phyloP scores from a whole-genome alignment of 2,113 vertebrate species.

The Fulmarus glacialis region DNA sequence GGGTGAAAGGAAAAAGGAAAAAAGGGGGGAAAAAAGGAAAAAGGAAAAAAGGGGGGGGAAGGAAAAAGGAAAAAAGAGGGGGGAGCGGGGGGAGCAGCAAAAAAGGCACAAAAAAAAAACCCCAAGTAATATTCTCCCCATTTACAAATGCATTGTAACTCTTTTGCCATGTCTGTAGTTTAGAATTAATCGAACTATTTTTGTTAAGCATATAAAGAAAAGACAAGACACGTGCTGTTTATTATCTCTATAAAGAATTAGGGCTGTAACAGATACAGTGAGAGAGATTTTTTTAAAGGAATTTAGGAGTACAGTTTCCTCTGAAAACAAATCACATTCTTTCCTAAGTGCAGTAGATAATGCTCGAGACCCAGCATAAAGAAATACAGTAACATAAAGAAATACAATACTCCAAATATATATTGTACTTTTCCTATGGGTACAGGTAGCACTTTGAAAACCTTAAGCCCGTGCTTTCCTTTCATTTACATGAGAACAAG shows the following conservation, averaged over 20 bases:
- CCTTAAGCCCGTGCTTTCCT: neutral
- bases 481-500: neutral
- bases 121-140: neutral
- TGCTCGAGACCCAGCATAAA: neutral
- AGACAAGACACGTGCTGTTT: neutral
- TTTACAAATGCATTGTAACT: neutral
- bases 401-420: neutral
- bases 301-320: neutral
- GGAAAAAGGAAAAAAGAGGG: no score
- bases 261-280: neutral
- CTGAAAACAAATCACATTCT: slow-evolving; percentile 12
- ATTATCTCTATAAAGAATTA: neutral
- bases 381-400: neutral
- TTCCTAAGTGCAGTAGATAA: neutral
- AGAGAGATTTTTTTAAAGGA: slow-evolving; percentile 8
- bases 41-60: no score
- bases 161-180: neutral
- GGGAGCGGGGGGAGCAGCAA: no score
- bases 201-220: neutral
- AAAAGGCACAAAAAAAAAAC: no score
- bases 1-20: no score
- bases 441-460: neutral
- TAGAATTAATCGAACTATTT: neutral
- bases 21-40: no score
- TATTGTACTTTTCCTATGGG: neutral